A percentile compares a stretch with the other conserved stretches of the same genome.
Evolutionary conservation across 2,113 vertebrate genomes (phyloP).

Genomic region (Tinamus guttatus): DNA sequence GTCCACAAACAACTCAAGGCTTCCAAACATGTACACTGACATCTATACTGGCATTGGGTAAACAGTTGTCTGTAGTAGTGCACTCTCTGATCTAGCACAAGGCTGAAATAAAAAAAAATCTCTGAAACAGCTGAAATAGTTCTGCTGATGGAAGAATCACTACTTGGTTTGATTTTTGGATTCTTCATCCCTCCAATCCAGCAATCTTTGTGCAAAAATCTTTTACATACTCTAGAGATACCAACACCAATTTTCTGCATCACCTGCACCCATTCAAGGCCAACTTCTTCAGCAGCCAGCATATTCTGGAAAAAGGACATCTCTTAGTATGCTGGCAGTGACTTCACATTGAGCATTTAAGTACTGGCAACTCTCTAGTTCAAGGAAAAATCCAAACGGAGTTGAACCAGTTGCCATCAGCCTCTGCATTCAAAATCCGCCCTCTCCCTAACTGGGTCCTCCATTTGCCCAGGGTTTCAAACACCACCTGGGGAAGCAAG

Average conservation of each 20-base stretch:
- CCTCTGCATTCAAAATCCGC: background rate
- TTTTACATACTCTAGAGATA: background rate
- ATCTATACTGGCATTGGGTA: background rate
- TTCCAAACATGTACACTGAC: background rate
- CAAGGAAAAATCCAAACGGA: background rate
- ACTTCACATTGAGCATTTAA: background rate
- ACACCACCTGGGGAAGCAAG: background rate
- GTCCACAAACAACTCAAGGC: background rate
- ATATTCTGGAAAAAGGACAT: background rate
- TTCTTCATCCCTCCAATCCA: background rate
- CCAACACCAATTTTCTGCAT: background rate
- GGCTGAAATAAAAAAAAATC: background rate
- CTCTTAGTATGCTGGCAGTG: background rate
- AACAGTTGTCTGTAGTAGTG: background rate
- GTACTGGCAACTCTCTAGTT: background rate
- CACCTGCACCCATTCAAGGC: background rate
- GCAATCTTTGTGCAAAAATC: background rate
- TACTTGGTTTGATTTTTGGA: background rate
- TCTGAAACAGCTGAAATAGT: background rate
- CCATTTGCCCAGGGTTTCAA: background rate
- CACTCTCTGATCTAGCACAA: background rate
- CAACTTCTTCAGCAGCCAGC: background rate
- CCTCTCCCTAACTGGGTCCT: background rate
- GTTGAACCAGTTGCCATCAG: background rate
- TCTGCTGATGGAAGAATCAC: background rate